Evolutionary conservation across 2,797 vertebrate genomes (phyloP), one percentile per base, ranked within the genome.

Genomic region (Coreius guichenoti): DNA sequence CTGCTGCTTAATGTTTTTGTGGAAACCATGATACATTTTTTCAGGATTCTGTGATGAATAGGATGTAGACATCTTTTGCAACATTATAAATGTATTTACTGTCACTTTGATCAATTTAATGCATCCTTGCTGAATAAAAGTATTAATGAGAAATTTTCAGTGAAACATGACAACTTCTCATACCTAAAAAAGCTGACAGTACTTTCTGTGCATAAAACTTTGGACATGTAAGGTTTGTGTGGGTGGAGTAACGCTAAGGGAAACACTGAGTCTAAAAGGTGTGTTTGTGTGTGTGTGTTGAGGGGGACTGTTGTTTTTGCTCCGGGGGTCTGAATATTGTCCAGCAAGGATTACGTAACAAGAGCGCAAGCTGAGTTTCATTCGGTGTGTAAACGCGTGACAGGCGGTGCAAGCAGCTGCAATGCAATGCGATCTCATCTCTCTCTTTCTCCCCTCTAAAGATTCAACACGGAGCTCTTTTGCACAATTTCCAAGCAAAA

Each of bases 271-370:
- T 14, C 8, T 56, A 23, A 39, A 67, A 29, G 29, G 80, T 39
- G 76, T 8, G 63, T 16, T 43, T 39, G 65, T 54, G 49, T 74
- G 68, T 80, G 43, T 79, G 76, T 86, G 82, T 43, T 72, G 69
- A 76, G 75, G 49, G 65, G 65, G 29, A 26, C 23, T 83, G 56
- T 81, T 89, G 86, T 90, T 90, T 89, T 90, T 89, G 77, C 84
- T 86, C 72, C 54, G 23, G 58, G 80, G 76, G 72, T 82, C 85
- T 90, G 88, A 88, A 84, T 78, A 81, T 72, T 84, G 87, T 89
- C 87, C 88, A 88, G 83, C 87, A 33, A 36, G 19, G 31, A 77
- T 90, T 88, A 89, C 67, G 74, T 85, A 90, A 89, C 86, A 73
- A 73, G 77, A 89, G 76, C 17, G 67, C 56, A 63, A 79, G 84